phyloP scores from a whole-genome alignment of 2,113 vertebrate species.

The Calyptommatus sinebrachiatus region DNA sequence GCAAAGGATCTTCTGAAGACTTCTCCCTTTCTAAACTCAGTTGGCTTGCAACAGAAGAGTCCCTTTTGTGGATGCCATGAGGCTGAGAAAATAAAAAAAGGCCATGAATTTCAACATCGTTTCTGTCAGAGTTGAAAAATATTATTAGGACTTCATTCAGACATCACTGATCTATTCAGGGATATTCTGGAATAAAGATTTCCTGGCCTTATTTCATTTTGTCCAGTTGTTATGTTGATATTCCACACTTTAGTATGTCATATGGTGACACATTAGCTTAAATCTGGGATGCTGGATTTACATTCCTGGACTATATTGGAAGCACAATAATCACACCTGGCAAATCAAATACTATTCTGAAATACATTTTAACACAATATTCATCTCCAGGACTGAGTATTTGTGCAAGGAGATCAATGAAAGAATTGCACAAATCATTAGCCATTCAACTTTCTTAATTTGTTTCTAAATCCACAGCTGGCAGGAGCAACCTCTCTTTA shows the following conservation, averaged over 20 bases:
- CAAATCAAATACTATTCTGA: too few relatives aligned
- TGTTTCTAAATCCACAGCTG: neutral
- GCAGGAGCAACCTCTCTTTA: neutral
- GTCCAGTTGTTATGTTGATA: too few relatives aligned
- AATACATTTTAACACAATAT: neutral
- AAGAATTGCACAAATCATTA: neutral
- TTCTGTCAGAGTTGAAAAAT: neutral
- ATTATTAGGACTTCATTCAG: too few relatives aligned
- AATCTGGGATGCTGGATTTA: too few relatives aligned
- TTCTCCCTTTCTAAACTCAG: conserved; percentile 77
- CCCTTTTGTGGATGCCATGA: conserved; percentile 67
- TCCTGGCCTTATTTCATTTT: too few relatives aligned
- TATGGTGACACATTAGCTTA: too few relatives aligned
- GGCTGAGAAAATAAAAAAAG: conserved; percentile 59
- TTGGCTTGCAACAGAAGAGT: conserved; percentile 77
- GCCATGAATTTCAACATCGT: neutral
- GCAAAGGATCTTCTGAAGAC: conserved; percentile 14
- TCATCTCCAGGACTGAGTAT: neutral
- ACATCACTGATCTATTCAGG: neutral
- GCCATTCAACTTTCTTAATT: neutral
- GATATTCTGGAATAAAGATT: neutral
- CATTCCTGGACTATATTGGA: too few relatives aligned
- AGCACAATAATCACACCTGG: too few relatives aligned
- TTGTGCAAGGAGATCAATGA: neutral
- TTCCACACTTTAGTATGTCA: too few relatives aligned